Base-by-base conservation (phyloP, 2,113 vertebrate species). In the Rhinogobius similis region DNA sequence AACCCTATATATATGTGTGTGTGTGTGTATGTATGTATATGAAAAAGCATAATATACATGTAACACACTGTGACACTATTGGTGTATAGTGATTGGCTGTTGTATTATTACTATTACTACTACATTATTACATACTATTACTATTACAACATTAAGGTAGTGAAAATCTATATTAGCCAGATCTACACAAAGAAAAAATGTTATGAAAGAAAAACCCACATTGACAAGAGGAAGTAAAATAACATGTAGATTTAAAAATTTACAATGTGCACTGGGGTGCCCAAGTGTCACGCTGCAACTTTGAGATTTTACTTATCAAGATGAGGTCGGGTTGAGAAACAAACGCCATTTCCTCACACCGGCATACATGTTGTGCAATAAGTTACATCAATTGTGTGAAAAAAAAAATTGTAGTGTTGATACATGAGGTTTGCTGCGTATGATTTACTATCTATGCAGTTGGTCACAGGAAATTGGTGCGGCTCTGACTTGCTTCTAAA, bases 401-500 rank as follows among this genome's bases (percentile, higher is more conserved):
- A 76, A 70, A 46, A 50, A 64, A 48, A 66, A 20, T 21, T 38
- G 77, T 44, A 16, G 71, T 59, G 61, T 36, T 64, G 48, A 69
- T 32, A 10, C 69, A 32, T 65, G 56, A 59, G 52, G 36, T 68
- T 73, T n/a, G 73, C 66, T 53, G 1, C 76, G 85, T 82, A 75
- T 86, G 87, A 89, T 90, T 90, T 90, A 89, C 88, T 78, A 83
- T 89, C 87, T 78, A 76, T 86, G 84, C 87, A 78, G 83, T 90
- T 88, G 88, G 86, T 86, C 76, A 81, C 87, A 90, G 90, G 90
- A 91, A 89, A 90, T 91, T 89, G 83, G 87, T 89, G 82, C 85
- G 41, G 81, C 71, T 32, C 75, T 64, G 87, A 85, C 77, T 86
- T 82, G 85, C 87, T 70, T 87, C 74, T 88, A 81, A 89, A 88